phyloP scores from a whole-genome alignment of 2,113 vertebrate genomes.

The Anser brachyrhynchus region DNA sequence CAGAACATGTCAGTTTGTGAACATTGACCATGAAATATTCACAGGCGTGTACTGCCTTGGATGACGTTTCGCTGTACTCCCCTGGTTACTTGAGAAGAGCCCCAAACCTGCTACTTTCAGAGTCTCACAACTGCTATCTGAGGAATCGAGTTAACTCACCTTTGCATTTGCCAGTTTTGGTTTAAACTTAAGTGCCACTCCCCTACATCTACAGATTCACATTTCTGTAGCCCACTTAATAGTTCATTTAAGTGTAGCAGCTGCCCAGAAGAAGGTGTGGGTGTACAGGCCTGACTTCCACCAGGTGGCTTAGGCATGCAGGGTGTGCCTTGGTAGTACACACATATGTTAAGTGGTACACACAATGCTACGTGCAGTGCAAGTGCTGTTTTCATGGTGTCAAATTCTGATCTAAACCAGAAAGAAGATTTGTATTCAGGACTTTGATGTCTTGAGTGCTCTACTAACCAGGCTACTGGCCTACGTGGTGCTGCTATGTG shows the following conservation, averaged over 20 bases:
- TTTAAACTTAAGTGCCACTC: neutral
- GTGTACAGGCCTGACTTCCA: neutral
- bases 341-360: accelerated
- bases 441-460: neutral
- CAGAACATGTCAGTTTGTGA: neutral
- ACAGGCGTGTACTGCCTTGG: neutral
- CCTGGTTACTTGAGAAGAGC: neutral
- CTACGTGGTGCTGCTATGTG: neutral
- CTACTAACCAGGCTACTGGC: neutral
- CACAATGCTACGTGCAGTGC: neutral
- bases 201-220: neutral
- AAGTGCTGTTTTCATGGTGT: neutral
- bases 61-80: neutral
- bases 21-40: neutral
- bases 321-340: neutral
- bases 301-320: neutral
- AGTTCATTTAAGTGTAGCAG: neutral
- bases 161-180: neutral
- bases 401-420: neutral
- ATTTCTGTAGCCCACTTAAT: neutral
- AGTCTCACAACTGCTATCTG: neutral
- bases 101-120: neutral
- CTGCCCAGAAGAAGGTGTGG: neutral
- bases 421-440: neutral
- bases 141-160: neutral